Percentiles rank a stretch among this genome's conserved stretches.
These are phyloP conservation scores for Hyposoter dolosus DNA, from an alignment of 2,888 invertebrate species.

Conservation along the genomic window DNA sequence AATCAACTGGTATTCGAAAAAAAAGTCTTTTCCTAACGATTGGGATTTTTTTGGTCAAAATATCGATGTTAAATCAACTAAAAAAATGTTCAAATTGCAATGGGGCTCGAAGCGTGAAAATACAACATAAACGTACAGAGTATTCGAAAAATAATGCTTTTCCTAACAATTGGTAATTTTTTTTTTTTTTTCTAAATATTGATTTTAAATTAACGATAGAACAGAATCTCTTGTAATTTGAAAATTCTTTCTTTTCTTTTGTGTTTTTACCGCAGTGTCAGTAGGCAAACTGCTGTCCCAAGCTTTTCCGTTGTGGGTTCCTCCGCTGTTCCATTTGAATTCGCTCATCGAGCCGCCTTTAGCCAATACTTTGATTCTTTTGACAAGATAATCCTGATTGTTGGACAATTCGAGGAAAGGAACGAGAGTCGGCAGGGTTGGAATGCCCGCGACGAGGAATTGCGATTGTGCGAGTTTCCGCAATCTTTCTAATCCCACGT, in stretches of 20 bases:
- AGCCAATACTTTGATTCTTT: constrained; percentile 91
- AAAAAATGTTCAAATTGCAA: no score
- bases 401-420: constrained; percentile 93
- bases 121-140: no score
- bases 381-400: constrained; percentile 94
- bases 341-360: constrained; percentile 95
- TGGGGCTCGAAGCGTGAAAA: no score
- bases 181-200: not conserved
- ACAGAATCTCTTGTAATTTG: not conserved
- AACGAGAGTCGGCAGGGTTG: constrained; percentile 88
- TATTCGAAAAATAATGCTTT: no score
- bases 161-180: not conserved
- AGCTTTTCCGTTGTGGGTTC: constrained; percentile 89
- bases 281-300: constrained; percentile 94
- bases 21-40: no score
- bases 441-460: constrained; percentile 85
- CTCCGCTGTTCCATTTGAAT: constrained; percentile 95
- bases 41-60: no score
- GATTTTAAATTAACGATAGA: not conserved
- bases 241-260: not conserved
- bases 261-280: constrained; percentile 91
- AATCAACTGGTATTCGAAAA: no score
- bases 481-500: constrained; percentile 90
- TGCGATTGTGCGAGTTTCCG: constrained; percentile 90
- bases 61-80: no score